Percentiles rank a stretch among this genome's conserved stretches.
Evolutionary conservation across 2,113 vertebrate genomes (phyloP).

Genomic region (Numida meleagris): DNA sequence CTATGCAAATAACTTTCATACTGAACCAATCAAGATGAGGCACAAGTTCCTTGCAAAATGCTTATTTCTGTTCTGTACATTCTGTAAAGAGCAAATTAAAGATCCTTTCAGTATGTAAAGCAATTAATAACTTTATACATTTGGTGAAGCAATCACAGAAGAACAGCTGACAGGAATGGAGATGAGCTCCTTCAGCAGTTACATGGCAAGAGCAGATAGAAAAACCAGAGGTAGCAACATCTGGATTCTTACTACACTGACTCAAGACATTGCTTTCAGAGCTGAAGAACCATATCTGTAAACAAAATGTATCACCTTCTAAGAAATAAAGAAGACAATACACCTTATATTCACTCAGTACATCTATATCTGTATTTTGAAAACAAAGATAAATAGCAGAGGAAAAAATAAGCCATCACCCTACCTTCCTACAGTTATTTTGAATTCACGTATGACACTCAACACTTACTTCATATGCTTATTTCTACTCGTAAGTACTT

Average conservation of each 20-base stretch:
- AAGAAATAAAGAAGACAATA: neutral
- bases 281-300: neutral
- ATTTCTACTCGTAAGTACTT: neutral
- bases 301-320: neutral
- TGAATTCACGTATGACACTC: neutral
- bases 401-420: neutral
- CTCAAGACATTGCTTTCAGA: neutral
- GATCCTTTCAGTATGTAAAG: neutral
- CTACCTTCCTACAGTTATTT: neutral
- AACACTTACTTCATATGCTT: too few relatives aligned
- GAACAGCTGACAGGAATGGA: neutral
- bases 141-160: neutral
- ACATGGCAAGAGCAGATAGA: neutral
- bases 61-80: accelerated
- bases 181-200: neutral
- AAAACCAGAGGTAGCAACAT: neutral
- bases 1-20: neutral
- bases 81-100: neutral
- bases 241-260: neutral
- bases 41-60: neutral
- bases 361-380: neutral
- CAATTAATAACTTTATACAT: neutral
- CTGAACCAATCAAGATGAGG: neutral
- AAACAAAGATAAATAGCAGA: neutral
- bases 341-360: neutral